A percentile compares a stretch with the other conserved stretches of the same genome.
Evolutionary conservation across 2,113 vertebrate species (phyloP).

Genomic region (Mus pahari): DNA sequence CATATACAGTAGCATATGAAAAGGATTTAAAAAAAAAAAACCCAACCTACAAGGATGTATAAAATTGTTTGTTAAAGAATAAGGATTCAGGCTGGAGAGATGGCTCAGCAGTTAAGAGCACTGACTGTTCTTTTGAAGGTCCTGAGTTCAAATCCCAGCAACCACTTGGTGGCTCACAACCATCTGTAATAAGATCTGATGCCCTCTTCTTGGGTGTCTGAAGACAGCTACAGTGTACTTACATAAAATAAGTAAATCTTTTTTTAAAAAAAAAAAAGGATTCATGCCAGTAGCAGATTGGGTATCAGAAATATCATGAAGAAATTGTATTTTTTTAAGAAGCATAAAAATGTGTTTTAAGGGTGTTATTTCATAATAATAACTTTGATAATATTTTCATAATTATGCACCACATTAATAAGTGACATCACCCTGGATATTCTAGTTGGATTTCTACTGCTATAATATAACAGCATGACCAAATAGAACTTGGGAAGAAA

Average conservation of each 20-base stretch:
- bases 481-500: neutral
- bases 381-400: neutral
- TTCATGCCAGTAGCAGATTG: neutral
- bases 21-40: neutral
- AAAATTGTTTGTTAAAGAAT: conserved; percentile 12
- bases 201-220: too few species aligned
- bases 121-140: too few species aligned
- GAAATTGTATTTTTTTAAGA: neutral
- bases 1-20: neutral
- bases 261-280: neutral
- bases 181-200: too few species aligned
- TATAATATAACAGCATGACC: neutral
- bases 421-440: neutral
- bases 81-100: neutral
- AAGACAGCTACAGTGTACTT: too few species aligned
- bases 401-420: neutral
- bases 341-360: conserved; percentile 1
- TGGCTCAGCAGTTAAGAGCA: too few species aligned
- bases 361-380: conserved; percentile 44
- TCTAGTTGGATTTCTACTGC: neutral
- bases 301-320: conserved; percentile 15
- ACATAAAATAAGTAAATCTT: too few species aligned
- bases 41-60: neutral
- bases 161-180: too few species aligned
- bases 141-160: too few species aligned